phyloP scores from a whole-genome alignment of 37 sponge, comb jelly and placozoan species.

The Aplysina aerophoba region DNA sequence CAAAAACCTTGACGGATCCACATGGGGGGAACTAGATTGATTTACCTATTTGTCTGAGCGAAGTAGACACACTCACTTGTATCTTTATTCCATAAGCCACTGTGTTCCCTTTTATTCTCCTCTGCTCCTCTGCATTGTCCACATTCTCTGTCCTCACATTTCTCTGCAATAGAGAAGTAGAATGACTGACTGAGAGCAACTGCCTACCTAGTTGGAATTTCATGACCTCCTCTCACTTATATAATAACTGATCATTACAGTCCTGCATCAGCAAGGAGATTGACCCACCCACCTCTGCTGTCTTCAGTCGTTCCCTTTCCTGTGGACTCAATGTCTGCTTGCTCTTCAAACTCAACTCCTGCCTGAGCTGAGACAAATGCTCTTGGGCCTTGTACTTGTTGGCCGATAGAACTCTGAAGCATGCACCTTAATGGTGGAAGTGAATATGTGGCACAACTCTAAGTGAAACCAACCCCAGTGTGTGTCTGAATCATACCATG shows the following conservation, averaged over 20 bases:
- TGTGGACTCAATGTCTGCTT: neutral
- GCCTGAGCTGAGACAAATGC: conserved; percentile 10
- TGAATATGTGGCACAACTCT: neutral
- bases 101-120: conserved; percentile 36
- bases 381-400: conserved; percentile 65
- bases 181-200: too few relatives aligned
- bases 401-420: conserved; percentile 67
- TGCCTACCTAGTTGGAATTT: too few relatives aligned
- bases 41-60: neutral
- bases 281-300: conserved; percentile 9
- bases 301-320: conserved; percentile 11
- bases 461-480: neutral
- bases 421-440: conserved; percentile 34
- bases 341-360: conserved; percentile 23
- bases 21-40: too few relatives aligned
- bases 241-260: too few relatives aligned
- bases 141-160: conserved; percentile 36
- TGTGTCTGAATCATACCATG: neutral
- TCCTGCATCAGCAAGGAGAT: neutral
- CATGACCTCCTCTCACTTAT: too few relatives aligned
- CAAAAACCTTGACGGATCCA: too few relatives aligned
- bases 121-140: conserved; percentile 61
- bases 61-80: conserved; percentile 32
- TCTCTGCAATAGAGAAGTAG: conserved; percentile 34
- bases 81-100: conserved; percentile 62